Percentiles rank a stretch among this genome's conserved stretches.
phyloP scores from a whole-genome alignment of 2,888 invertebrate species.

The Syrphus vitripennis region DNA sequence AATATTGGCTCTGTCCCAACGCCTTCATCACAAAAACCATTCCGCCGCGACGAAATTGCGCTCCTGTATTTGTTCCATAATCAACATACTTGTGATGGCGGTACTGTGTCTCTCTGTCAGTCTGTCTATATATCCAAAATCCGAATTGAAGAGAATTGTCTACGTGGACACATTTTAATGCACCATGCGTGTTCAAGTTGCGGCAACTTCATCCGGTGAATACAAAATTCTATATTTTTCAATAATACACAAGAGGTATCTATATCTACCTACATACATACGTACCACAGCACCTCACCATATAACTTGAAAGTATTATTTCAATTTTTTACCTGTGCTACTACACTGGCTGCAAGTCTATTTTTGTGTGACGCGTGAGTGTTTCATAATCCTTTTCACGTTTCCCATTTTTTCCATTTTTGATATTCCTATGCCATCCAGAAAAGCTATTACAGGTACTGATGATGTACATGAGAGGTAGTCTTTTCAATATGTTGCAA shows the following conservation, averaged over 20 bases:
- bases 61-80: not conserved
- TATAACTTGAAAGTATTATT: not conserved
- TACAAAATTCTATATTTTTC: constrained; percentile 33
- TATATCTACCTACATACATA: too few relatives aligned
- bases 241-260: not conserved
- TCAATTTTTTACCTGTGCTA: constrained; percentile 6
- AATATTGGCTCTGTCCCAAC: not conserved
- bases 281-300: not conserved
- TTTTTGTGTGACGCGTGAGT: constrained; percentile 41
- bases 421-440: constrained; percentile 52
- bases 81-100: not conserved
- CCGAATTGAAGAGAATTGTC: not conserved
- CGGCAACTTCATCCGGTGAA: constrained; percentile 60
- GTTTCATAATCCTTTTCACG: constrained; percentile 55
- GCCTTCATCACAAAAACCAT: not conserved
- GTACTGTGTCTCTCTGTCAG: not conserved
- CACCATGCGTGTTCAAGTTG: constrained; percentile 51
- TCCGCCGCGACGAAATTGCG: too few relatives aligned
- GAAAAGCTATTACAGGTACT: not conserved
- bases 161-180: constrained; percentile 53
- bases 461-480: not conserved
- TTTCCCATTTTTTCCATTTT: constrained; percentile 39
- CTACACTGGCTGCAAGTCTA: constrained; percentile 18
- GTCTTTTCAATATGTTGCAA: constrained; percentile 12
- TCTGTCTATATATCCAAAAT: not conserved